A percentile compares a stretch with the other conserved stretches of the same genome.
Evolutionary conservation across 1,140 invertebrate species (phyloP).

Genomic region (Penaeus japonicus): DNA sequence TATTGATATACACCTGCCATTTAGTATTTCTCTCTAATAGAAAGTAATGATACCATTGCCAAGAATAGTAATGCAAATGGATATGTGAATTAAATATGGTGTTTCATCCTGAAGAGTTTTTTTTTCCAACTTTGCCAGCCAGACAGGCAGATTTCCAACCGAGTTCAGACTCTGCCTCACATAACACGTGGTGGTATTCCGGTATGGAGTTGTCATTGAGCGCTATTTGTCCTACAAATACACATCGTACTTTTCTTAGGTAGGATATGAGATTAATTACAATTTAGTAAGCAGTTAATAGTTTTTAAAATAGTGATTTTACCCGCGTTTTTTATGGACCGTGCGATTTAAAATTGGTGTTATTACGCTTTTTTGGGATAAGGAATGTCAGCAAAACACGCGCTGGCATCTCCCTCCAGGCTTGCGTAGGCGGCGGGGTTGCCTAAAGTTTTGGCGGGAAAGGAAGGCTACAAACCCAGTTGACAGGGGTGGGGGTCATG

Average conservation of each 20-base stretch:
- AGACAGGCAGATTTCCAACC: too few species aligned
- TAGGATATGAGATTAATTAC: too few species aligned
- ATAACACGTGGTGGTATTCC: slow-evolving; percentile 55
- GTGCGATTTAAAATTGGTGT: not conserved
- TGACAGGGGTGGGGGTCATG: not conserved
- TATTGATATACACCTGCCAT: too few species aligned
- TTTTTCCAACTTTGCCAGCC: too few species aligned
- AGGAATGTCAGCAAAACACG: slow-evolving; percentile 34
- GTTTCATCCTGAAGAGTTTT: too few species aligned
- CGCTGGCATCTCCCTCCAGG: slow-evolving; percentile 2
- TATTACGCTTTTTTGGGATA: not conserved
- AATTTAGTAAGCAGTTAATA: too few species aligned
- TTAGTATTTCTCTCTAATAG: too few species aligned
- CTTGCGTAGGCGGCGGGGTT: slow-evolving; percentile 51
- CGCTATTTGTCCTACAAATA: not conserved
- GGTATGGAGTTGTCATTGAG: slow-evolving; percentile 22
- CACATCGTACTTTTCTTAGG: too few species aligned
- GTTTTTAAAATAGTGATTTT: too few species aligned
- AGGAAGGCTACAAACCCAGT: not conserved
- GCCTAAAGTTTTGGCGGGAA: slow-evolving; percentile 52
- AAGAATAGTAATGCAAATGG: too few species aligned
- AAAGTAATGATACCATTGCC: too few species aligned
- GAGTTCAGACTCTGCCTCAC: slow-evolving; percentile 26
- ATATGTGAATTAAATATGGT: too few species aligned
- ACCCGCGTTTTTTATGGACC: not conserved